These are phyloP conservation scores for Zosterops lateralis DNA, from an alignment of 2,113 vertebrate genomes.

Conservation along the genomic window DNA sequence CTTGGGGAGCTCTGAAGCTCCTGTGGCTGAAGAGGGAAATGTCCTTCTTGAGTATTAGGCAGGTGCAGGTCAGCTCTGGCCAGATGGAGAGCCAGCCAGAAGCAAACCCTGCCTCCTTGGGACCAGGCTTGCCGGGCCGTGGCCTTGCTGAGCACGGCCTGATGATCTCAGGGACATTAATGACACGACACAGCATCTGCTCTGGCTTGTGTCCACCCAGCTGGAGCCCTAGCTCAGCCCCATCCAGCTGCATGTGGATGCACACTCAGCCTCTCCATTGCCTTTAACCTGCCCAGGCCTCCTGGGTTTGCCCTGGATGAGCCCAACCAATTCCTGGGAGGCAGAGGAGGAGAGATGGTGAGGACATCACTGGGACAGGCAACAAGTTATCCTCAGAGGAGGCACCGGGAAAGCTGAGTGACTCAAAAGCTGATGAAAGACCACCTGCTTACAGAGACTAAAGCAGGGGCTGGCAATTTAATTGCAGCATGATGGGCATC, in stretches of 20 bases:
- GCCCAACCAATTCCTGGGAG: rapidly evolving
- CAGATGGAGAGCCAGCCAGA: neutral
- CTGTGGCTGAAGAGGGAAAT: neutral
- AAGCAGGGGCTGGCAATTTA: conserved; percentile 33
- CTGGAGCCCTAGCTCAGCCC: neutral
- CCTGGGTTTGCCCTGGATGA: neutral
- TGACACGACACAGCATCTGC: rapidly evolving
- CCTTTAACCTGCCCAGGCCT: neutral
- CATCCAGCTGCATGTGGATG: neutral
- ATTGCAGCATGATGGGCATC: conserved; percentile 11
- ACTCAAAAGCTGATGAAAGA: conserved; percentile 22
- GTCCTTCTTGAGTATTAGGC: neutral
- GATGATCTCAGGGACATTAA: neutral
- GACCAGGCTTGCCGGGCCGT: rapidly evolving
- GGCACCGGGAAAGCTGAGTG: rapidly evolving
- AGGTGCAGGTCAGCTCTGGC: neutral
- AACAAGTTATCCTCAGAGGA: neutral
- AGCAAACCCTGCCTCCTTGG: neutral
- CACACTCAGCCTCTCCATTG: rapidly evolving
- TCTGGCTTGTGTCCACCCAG: neutral
- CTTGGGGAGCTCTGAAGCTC: neutral
- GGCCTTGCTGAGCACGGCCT: neutral
- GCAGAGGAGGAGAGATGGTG: neutral
- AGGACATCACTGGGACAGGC: neutral
- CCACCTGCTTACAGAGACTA: conserved; percentile 2